Evolutionary conservation across 2,797 vertebrate species (phyloP).

Genomic region (Champsocephalus gunnari): DNA sequence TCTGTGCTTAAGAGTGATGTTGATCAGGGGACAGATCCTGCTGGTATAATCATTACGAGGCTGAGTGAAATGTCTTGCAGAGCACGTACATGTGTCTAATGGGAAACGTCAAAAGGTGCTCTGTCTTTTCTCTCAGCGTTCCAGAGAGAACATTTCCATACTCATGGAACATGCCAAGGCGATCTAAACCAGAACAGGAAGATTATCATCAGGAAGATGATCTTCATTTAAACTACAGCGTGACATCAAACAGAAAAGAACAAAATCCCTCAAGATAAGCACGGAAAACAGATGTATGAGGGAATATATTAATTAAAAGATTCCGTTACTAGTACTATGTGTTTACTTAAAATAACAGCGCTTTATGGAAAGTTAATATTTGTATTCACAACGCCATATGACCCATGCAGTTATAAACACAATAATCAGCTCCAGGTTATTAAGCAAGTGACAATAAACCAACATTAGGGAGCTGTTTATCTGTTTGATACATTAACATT

Average conservation of each 20-base stretch:
- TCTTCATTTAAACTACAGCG: slow-evolving; percentile 55
- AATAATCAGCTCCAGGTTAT: slow-evolving; percentile 42
- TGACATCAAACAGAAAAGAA: slow-evolving; percentile 67
- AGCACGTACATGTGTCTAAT: slow-evolving; percentile 76
- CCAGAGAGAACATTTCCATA: slow-evolving; percentile 65
- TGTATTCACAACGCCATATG: slow-evolving; percentile 39
- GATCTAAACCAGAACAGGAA: slow-evolving; percentile 57
- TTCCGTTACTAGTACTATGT: slow-evolving; percentile 14
- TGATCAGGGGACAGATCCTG: slow-evolving; percentile 78
- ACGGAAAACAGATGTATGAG: slow-evolving; percentile 66
- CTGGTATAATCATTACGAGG: slow-evolving; percentile 79
- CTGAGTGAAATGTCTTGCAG: slow-evolving; percentile 69
- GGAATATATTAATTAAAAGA: slow-evolving; percentile 54
- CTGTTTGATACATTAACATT: slow-evolving; percentile 32
- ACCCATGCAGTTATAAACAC: slow-evolving; percentile 32
- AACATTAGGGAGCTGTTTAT: slow-evolving; percentile 43
- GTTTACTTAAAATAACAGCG: slow-evolving; percentile 35
- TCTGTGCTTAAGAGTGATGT: slow-evolving; percentile 77
- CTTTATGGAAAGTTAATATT: slow-evolving; percentile 30
- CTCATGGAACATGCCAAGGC: slow-evolving; percentile 50
- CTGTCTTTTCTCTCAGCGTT: slow-evolving; percentile 74
- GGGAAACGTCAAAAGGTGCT: slow-evolving; percentile 74
- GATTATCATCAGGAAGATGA: slow-evolving; percentile 70
- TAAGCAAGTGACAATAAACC: slow-evolving; percentile 43
- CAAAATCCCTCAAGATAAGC: slow-evolving; percentile 54